Conservation (phyloP, 64 coral and sea anemone species). For the Dendronephthya gigantea region DNA sequence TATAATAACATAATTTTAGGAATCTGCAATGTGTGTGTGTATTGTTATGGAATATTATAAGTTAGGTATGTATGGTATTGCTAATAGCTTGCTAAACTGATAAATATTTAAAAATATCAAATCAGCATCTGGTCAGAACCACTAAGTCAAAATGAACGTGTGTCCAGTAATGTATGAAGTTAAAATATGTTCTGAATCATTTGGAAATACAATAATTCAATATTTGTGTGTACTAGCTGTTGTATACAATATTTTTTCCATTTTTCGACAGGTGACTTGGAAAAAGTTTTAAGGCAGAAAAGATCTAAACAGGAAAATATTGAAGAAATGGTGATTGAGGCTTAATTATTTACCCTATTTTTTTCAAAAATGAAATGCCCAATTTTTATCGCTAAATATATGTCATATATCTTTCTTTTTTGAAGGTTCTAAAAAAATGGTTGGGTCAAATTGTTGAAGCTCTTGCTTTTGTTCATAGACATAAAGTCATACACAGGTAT, state of each 20-base stretch:
- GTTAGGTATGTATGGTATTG: too few species aligned
- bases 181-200: background rate
- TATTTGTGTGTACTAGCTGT: too few species aligned
- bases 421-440: constrained; percentile 90
- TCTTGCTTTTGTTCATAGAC: constrained; percentile 77
- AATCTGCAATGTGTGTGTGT: constrained; percentile 96
- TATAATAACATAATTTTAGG: constrained; percentile 34
- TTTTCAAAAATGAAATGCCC: background rate
- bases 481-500: constrained; percentile 89
- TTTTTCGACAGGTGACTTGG: constrained; percentile 61
- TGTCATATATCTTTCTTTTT: background rate
- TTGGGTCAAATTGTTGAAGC: constrained; percentile 86
- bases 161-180: too few species aligned
- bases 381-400: background rate
- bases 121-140: too few species aligned
- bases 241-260: background rate
- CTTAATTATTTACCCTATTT: background rate
- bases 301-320: constrained; percentile 59
- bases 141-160: too few species aligned
- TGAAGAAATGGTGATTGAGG: constrained; percentile 53
- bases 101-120: too few species aligned
- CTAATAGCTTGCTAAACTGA: too few species aligned
- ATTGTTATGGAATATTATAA: constrained; percentile 98
- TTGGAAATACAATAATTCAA: too few species aligned
- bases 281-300: constrained; percentile 72